Percentiles rank a stretch among this genome's conserved stretches.
phyloP scores from a whole-genome alignment of 2,888 invertebrate genomes.

The Acleris cristana region DNA sequence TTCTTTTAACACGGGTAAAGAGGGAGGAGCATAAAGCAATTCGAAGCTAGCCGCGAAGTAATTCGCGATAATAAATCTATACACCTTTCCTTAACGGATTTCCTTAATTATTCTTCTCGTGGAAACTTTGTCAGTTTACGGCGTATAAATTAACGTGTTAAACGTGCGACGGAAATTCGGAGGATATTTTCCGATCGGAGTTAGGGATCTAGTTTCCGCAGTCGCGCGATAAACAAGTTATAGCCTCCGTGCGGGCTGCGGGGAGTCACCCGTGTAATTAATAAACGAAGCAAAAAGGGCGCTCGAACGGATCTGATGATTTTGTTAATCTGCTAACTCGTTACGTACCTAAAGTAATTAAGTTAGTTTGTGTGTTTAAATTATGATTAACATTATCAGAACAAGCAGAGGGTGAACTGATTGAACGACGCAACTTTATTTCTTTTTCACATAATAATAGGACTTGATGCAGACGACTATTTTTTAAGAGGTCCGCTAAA shows the following conservation, averaged over 20 bases:
- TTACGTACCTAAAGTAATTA: conserved; percentile 17
- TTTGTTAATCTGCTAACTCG: conserved; percentile 55
- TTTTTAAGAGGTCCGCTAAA: conserved; percentile 5
- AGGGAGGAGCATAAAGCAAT: background rate
- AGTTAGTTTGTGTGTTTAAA: conserved; percentile 12
- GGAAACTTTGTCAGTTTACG: conserved; percentile 43
- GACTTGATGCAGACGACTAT: too few relatives aligned
- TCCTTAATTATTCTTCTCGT: conserved; percentile 45
- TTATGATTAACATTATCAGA: conserved; percentile 9
- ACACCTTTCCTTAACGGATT: conserved; percentile 41
- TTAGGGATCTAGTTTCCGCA: conserved; percentile 74
- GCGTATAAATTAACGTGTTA: conserved; percentile 44
- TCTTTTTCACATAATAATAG: conserved; percentile 1
- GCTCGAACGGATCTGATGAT: conserved; percentile 66
- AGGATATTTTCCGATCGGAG: conserved; percentile 71
- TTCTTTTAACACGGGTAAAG: too few relatives aligned
- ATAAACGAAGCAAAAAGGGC: conserved; percentile 68
- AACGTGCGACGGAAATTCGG: conserved; percentile 62
- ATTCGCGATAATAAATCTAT: conserved; percentile 40
- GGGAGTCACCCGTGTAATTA: conserved; percentile 69
- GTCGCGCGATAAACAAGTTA: conserved; percentile 77
- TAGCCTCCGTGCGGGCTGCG: conserved; percentile 54
- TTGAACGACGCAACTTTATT: background rate
- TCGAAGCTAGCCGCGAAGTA: conserved; percentile 23
- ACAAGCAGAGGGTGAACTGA: background rate